phyloP scores from a whole-genome alignment of 2,113 vertebrate species.

The Hemibagrus wyckioides region DNA sequence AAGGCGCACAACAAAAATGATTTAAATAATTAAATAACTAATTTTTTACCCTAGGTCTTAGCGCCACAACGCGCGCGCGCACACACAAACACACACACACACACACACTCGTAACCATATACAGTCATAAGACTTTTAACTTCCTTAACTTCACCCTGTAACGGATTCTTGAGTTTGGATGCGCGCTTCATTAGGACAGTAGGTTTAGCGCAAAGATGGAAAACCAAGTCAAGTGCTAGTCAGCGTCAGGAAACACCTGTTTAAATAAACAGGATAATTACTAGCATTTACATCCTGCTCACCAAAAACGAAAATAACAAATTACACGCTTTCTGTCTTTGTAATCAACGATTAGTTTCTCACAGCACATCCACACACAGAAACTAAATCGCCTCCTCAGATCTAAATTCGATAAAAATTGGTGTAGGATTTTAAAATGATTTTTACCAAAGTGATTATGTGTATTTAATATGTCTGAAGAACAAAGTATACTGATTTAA shows the following conservation, averaged over 20 bases:
- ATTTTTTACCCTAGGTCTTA: conserved; percentile 34
- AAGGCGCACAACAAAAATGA: conserved; percentile 35
- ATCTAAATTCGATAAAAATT: background rate
- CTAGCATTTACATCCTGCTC: background rate
- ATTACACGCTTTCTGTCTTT: background rate
- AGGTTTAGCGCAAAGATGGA: background rate
- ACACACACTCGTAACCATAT: background rate
- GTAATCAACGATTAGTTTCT: background rate
- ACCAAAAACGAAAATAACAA: background rate
- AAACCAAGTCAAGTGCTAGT: background rate
- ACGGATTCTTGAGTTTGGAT: background rate
- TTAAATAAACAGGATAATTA: conserved; percentile 15
- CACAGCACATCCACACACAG: background rate
- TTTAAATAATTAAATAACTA: conserved; percentile 23
- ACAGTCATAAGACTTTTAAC: background rate
- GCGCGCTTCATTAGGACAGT: background rate
- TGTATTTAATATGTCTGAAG: background rate
- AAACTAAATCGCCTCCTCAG: background rate
- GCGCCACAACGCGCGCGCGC: background rate
- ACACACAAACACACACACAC: background rate
- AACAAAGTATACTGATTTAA: background rate
- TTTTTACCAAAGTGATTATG: background rate
- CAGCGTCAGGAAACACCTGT: conserved; percentile 20
- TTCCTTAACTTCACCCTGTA: background rate
- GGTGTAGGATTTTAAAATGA: background rate